Percentiles rank a stretch among this genome's conserved stretches.
Evolutionary conservation across 2,113 vertebrate species (phyloP).

Genomic region (Gnathonemus longibarbis): DNA sequence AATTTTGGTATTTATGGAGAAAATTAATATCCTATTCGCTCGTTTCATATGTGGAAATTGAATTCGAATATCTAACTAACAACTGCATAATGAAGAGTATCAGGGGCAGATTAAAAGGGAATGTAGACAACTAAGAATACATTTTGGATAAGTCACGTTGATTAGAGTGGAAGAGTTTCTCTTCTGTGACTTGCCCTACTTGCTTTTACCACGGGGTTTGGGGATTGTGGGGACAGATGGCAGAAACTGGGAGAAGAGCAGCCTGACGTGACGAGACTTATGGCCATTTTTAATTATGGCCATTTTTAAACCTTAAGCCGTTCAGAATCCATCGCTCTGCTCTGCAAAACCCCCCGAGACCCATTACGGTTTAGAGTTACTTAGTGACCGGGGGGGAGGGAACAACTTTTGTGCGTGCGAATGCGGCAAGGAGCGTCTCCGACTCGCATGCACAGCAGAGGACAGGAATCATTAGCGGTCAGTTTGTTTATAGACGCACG

Average conservation of each 20-base stretch:
- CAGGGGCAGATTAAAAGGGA: neutral
- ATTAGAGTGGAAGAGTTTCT: neutral
- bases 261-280: neutral
- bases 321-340: neutral
- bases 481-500: neutral
- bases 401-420: neutral
- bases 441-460: neutral
- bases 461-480: neutral
- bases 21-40: neutral
- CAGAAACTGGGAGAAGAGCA: neutral
- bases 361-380: neutral
- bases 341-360: neutral
- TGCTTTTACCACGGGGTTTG: neutral
- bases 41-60: neutral
- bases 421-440: neutral
- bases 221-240: constrained; percentile 16
- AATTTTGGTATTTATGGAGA: neutral
- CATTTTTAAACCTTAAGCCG: constrained; percentile 17
- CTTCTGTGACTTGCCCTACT: neutral
- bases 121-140: neutral
- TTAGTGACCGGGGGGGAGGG: neutral
- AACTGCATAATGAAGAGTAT: neutral
- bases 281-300: neutral
- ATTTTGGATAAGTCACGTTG: neutral
- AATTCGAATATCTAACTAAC: neutral